These are phyloP conservation scores for Caenorhabditis imperialis DNA, from an alignment of 2,888 invertebrate genomes.

Conservation along the genomic window DNA sequence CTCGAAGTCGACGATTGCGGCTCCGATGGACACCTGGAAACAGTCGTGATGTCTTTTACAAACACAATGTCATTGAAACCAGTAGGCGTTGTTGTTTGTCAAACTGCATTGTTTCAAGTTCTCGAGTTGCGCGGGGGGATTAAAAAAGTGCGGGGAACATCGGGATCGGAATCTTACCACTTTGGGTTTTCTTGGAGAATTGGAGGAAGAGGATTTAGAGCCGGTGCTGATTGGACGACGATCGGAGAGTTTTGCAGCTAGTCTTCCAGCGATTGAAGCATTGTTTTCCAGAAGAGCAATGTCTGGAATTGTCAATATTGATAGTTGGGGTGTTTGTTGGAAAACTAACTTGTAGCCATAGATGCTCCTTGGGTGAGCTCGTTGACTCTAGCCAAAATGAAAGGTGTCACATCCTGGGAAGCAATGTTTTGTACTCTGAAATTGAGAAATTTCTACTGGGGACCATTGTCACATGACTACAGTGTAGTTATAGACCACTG, in stretches of 20 bases:
- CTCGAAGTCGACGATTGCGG: slow-evolving; percentile 77
- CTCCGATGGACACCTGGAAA: slow-evolving; percentile 77
- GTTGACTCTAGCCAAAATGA: slow-evolving; percentile 86
- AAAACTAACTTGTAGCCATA: slow-evolving; percentile 88
- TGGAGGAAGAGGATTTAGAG: background rate
- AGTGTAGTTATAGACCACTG: too few species aligned
- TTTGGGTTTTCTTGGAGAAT: slow-evolving; percentile 46
- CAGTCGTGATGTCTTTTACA: slow-evolving; percentile 35
- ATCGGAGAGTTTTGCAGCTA: slow-evolving; percentile 82
- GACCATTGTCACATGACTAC: too few species aligned
- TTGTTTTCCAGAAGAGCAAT: slow-evolving; percentile 94
- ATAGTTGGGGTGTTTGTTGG: too few species aligned
- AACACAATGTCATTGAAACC: slow-evolving; percentile 51
- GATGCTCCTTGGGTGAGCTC: slow-evolving; percentile 88
- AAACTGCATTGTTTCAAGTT: slow-evolving; percentile 37
- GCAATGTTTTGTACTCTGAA: slow-evolving; percentile 81
- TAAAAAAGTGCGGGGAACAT: background rate
- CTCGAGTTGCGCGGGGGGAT: slow-evolving; percentile 22
- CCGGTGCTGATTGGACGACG: slow-evolving; percentile 11
- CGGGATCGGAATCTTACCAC: slow-evolving; percentile 49
- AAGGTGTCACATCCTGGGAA: slow-evolving; percentile 94
- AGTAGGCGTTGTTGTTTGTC: slow-evolving; percentile 48
- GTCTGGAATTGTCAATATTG: too few species aligned
- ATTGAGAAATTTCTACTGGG: slow-evolving; percentile 4
- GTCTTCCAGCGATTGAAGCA: slow-evolving; percentile 87